A percentile compares a stretch with the other conserved stretches of the same genome.
These are phyloP conservation scores for Colletes collaris DNA, from an alignment of 2,888 invertebrate species.

Conservation along the genomic window DNA sequence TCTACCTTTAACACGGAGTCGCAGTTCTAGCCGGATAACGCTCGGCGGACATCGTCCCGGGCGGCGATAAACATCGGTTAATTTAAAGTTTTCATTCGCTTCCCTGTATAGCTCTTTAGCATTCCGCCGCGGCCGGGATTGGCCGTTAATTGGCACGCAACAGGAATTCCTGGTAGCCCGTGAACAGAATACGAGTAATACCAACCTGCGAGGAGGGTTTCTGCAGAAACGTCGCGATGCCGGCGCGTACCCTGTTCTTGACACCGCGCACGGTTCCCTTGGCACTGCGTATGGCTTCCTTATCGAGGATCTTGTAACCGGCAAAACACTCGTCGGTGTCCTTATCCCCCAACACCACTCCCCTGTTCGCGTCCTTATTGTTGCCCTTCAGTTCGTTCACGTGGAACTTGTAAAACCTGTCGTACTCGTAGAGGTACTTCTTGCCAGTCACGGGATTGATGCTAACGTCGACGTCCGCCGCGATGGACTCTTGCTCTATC, in stretches of 20 bases:
- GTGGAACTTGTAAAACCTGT: slow-evolving; percentile 93
- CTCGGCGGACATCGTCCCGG: slow-evolving; percentile 5
- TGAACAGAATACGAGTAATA: slow-evolving; percentile 23
- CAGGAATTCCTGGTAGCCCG: slow-evolving; percentile 19
- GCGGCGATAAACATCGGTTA: slow-evolving; percentile 48
- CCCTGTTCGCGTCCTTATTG: slow-evolving; percentile 71
- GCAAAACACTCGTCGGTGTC: slow-evolving; percentile 89
- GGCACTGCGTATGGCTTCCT: slow-evolving; percentile 93
- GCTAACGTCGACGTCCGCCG: slow-evolving; percentile 67
- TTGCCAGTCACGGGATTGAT: slow-evolving; percentile 83
- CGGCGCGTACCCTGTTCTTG: slow-evolving; percentile 96
- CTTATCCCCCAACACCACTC: slow-evolving; percentile 78
- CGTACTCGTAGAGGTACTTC: slow-evolving; percentile 88
- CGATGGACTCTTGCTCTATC: slow-evolving; percentile 68
- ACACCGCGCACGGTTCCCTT: slow-evolving; percentile 97
- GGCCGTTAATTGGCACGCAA: slow-evolving; percentile 53
- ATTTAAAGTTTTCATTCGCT: slow-evolving; percentile 45
- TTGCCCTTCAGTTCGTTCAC: slow-evolving; percentile 87
- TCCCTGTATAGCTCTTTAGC: slow-evolving; percentile 33
- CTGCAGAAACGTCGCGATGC: slow-evolving; percentile 97
- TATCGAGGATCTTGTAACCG: slow-evolving; percentile 89
- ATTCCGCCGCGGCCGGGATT: slow-evolving; percentile 29
- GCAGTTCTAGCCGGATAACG: slow-evolving; percentile 1
- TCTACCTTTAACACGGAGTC: background rate
- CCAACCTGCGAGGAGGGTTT: slow-evolving; percentile 92